These are phyloP conservation scores for Cacatua alba DNA, from an alignment of 2,113 vertebrate species.

Conservation along the genomic window DNA sequence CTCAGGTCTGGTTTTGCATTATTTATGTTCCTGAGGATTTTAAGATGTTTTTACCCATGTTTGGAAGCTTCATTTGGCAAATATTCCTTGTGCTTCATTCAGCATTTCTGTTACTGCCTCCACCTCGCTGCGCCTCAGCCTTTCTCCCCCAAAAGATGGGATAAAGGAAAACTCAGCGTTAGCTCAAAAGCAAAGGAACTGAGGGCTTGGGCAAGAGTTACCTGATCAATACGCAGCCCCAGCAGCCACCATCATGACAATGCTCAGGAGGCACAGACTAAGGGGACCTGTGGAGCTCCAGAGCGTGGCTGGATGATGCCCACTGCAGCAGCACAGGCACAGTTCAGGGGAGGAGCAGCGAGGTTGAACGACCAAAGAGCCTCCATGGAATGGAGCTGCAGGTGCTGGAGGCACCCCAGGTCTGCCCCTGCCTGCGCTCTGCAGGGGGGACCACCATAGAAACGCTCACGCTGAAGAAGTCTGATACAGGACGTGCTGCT, in stretches of 20 bases:
- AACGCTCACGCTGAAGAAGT: background rate
- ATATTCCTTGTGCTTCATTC: background rate
- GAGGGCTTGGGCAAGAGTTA: background rate
- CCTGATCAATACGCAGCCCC: background rate
- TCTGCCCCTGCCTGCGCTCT: background rate
- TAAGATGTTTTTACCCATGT: background rate
- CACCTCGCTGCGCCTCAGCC: background rate
- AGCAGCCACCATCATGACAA: background rate
- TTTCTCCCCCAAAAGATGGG: background rate
- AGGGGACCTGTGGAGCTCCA: background rate
- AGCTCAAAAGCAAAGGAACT: background rate
- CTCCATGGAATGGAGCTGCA: rapidly evolving
- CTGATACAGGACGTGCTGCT: background rate
- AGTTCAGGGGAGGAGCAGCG: background rate
- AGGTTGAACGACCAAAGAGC: background rate
- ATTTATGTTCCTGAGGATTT: background rate
- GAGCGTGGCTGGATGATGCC: background rate
- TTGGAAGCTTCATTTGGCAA: background rate
- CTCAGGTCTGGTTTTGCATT: background rate
- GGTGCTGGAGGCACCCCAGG: background rate
- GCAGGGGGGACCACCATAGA: background rate
- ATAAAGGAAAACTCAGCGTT: background rate
- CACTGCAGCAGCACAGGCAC: background rate
- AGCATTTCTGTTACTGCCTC: background rate
- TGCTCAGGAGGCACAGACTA: background rate